Evolutionary conservation across 2,797 vertebrate species (phyloP), one percentile per base, ranked within the genome.

Genomic region (Merluccius polli): DNA sequence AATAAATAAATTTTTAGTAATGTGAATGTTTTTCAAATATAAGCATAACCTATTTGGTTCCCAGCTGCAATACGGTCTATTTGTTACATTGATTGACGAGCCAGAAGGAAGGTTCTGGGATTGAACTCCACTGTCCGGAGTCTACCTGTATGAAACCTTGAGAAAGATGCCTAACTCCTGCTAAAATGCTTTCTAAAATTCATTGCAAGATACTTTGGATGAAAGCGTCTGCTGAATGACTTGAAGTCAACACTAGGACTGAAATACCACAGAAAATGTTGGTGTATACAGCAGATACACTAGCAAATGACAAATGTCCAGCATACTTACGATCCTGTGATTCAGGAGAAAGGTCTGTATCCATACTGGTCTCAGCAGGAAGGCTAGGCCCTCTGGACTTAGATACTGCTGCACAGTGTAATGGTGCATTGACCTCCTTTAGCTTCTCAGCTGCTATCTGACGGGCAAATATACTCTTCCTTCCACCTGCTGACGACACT

Each of bases 381-480:
- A 69, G 78, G 27, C 73, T 86, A 85, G 82, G 86, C 81, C 82
- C 38, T 13, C 48, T 78, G 32, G 29, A 59, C 52, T 71, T 71
- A 68, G 71, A 29, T 78, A 72, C 70, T 75, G 86, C 41, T 65
- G 77, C 24, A 35, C 72, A 74, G 31, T 73, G 41, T 70, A 79
- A 74, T 0, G 73, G 70, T 3, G 67, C 27, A 29, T 78, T 84
- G 71, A 78, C 87, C 74, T 94, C 93, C 77, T 91, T 89, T 1
- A 89, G 81, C 79, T 90, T 95, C 86, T 94, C 96, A 21, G 94
- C 94, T 85, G 95, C 96, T 86, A 98, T 95, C 86, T 99, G 96
- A 76, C 94, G 93, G 18, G 97, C 97, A 93, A 99, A 99, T 88
- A 99, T 97, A 79, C 97, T 99, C 89, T 90, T 96, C 85, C 89